Base-by-base conservation (phyloP, 2,797 vertebrate species). In the Myoxocephalus aenaeus region DNA sequence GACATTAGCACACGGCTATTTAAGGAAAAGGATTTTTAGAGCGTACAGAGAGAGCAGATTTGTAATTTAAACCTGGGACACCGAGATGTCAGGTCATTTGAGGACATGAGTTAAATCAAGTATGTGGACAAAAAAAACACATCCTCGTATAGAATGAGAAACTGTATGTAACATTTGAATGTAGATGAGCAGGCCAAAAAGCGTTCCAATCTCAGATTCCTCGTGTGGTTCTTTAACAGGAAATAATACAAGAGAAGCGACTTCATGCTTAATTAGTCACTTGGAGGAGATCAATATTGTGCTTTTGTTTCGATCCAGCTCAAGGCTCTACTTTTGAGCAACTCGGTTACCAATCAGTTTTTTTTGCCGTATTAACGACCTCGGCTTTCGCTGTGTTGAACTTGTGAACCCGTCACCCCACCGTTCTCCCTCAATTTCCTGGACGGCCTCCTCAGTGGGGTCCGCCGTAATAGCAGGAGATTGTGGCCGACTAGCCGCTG, bases 391-490 rank as follows among this genome's bases (percentile, higher is more conserved):
- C 78, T 51, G 83, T 46, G 67, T 13, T 92, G 88, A 92, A 91
- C 89, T 85, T 75, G 69, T 86, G 87, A 92, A 90, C 90, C 73
- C 57, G 50, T 92, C 89, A 81, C 82, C 40, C 14, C 44, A 76
- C 54, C 18, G 20, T 64, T 80, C 85, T 86, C 80, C 84, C 56
- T 87, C 86, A 80, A 72, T 90, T 84, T 89, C 78, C 70, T 68
- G 79, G 72, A 85, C 40, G 86, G 82, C 69, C 80, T 84, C 87
- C 89, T 87, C 81, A 72, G 34, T 13, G 71, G 57, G 2, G 77
- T 64, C 27, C 3, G 14, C 69, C 10, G 22, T 89, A 85, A 93
- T 87, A 78, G 86, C 87, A 85, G 87, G 87, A 89, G 91, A 92
- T 89, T 87, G 88, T 73, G 66, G 36, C 83, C 51, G 12, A 7